These are phyloP conservation scores for Basileuterus tristriatus DNA, from an alignment of 2,797 vertebrate genomes.

Conservation along the genomic window DNA sequence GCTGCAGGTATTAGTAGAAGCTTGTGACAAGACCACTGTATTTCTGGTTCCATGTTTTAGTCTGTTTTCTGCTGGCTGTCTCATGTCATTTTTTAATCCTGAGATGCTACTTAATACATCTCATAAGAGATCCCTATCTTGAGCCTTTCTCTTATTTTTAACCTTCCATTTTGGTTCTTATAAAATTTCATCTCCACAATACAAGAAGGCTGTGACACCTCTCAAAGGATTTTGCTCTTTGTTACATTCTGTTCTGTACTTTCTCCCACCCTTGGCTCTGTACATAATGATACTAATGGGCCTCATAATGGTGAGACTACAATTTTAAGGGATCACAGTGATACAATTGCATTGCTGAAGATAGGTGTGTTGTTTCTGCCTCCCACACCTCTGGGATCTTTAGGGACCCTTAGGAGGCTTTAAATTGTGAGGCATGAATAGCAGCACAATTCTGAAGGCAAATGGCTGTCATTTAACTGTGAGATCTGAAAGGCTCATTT, in stretches of 20 bases:
- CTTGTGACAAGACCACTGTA: neutral
- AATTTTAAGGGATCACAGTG: neutral
- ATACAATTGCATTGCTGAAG: conserved; percentile 3
- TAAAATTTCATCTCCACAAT: neutral
- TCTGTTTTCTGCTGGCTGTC: neutral
- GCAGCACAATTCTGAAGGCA: conserved; percentile 11
- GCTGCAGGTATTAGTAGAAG: neutral
- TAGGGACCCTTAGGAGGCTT: conserved; percentile 3
- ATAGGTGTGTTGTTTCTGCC: neutral
- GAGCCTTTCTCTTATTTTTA: neutral
- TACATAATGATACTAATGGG: neutral
- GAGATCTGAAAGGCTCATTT: conserved; percentile 4
- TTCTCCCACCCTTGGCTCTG: neutral
- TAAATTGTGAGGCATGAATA: neutral
- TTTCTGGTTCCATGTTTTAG: neutral
- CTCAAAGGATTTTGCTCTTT: conserved; percentile 9
- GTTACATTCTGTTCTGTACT: neutral
- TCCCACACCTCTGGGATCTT: conserved; percentile 7
- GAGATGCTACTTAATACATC: neutral
- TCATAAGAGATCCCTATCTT: neutral
- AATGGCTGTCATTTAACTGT: conserved; percentile 30
- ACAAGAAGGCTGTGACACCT: accelerated
- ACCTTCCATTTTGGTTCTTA: neutral
- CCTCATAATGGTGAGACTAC: neutral
- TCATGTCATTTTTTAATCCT: neutral